A percentile compares a stretch with the other conserved stretches of the same genome.
Evolutionary conservation across 2,797 vertebrate genomes (phyloP).

Genomic region (Platalea minor): DNA sequence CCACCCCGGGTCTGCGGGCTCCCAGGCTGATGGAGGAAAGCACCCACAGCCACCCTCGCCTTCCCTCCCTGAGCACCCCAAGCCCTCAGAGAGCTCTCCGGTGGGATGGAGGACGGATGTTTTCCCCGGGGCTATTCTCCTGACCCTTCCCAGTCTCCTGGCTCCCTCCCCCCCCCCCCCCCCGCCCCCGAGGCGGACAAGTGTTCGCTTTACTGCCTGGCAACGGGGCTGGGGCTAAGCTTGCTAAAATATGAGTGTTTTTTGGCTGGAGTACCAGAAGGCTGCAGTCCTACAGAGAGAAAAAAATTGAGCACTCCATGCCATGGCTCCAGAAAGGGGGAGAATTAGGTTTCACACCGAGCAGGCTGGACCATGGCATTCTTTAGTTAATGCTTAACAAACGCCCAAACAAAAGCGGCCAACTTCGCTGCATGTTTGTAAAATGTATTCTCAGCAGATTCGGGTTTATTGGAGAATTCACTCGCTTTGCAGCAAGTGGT

Average conservation of each 20-base stretch:
- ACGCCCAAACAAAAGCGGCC: slow-evolving; percentile 90
- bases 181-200: slow-evolving; percentile 76
- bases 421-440: slow-evolving; percentile 88
- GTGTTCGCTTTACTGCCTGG: slow-evolving; percentile 95
- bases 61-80: background rate
- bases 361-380: slow-evolving; percentile 92
- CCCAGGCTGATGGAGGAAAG: background rate
- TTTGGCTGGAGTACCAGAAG: slow-evolving; percentile 88
- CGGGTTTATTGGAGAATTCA: slow-evolving; percentile 74
- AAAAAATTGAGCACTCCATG: slow-evolving; percentile 95
- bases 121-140: background rate
- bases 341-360: slow-evolving; percentile 91
- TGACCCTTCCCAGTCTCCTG: slow-evolving; percentile 54
- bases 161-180: slow-evolving; percentile 71
- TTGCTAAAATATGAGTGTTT: slow-evolving; percentile 92
- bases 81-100: background rate
- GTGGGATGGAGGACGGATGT: background rate
- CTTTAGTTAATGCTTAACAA: slow-evolving; percentile 98
- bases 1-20: background rate
- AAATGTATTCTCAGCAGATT: slow-evolving; percentile 87
- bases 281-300: slow-evolving; percentile 87
- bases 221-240: slow-evolving; percentile 89
- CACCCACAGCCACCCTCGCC: fast-evolving
- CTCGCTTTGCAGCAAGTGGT: slow-evolving; percentile 58
- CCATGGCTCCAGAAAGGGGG: slow-evolving; percentile 98